These are phyloP conservation scores for Formica selysi DNA, from an alignment of 1,140 invertebrate genomes.

Conservation along the genomic window DNA sequence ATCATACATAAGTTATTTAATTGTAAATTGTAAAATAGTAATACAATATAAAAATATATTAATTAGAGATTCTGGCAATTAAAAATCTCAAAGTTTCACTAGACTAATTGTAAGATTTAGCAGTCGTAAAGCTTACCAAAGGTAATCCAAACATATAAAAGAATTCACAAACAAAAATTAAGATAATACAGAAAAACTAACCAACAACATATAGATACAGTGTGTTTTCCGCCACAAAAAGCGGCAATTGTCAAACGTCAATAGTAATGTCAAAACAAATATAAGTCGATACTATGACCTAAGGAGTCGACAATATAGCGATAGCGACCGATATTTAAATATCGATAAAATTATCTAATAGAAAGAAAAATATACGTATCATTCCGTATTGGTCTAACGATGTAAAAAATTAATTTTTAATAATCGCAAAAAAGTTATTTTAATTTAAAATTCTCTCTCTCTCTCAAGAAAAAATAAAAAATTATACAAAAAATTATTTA, in stretches of 20 bases:
- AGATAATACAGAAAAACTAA: neutral
- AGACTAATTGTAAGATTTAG: neutral
- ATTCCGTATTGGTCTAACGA: neutral
- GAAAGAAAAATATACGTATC: neutral
- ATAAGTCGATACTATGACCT: constrained; percentile 1
- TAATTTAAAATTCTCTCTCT: neutral
- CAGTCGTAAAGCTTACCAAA: neutral
- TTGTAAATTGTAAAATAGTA: neutral
- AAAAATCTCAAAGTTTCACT: neutral
- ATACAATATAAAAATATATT: neutral
- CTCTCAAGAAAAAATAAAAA: neutral
- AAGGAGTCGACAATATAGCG: neutral
- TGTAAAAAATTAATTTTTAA: neutral
- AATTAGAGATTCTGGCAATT: neutral
- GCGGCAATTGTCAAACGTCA: constrained; percentile 1
- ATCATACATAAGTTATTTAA: no score
- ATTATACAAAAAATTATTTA: neutral
- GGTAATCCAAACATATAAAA: neutral
- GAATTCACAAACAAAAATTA: neutral
- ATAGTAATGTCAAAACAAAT: neutral
- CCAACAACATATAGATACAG: neutral
- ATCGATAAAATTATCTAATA: constrained; percentile 8
- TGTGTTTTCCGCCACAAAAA: neutral
- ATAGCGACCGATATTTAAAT: neutral
- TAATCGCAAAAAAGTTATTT: neutral